Base-by-base conservation (phyloP, 2,113 vertebrate genomes). In the Gymnarchus niloticus region DNA sequence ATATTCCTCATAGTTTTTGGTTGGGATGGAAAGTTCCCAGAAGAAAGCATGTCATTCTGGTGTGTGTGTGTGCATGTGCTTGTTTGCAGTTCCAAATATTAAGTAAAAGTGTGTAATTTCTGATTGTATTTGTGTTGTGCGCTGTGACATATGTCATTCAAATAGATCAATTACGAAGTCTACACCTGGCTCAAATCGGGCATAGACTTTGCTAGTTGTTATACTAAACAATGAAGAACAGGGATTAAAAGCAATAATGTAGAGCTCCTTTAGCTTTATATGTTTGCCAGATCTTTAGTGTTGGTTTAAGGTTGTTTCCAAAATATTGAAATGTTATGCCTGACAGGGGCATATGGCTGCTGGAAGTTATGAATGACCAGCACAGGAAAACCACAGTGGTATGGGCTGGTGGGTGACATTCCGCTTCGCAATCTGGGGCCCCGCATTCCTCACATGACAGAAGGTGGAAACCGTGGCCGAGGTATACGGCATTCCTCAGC, bases 401-500 rank as follows among this genome's bases (percentile, higher is more conserved):
- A 86, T 92, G 91, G 89, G 86, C 89, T 92, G 89, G 93, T 93
- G 94, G 93, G 93, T 94, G 93, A 84, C 94, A 94, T 97, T 97
- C 95, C 89, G 81, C 61, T 92, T 94, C 88, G 93, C 92, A 92
- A 94, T 93, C 93, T 21, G 92, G 86, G 90, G 91, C 52, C 80
- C 83, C 89, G 90, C 95, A 96, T 98, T 96, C 96, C 93, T 96
- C 91, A 92, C 93, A 95, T 97, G 95, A 93, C 93, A 93, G 91
- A 93, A 88, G 88, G 28, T 96, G 93, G 95, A 96, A 97, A 97
- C 93, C n/a, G n/a, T 92, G 86, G 92, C 95, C 93, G 92, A 91
- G 92, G 88, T 90, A 92, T 89, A 92, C 94, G 91, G 91, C 95
- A 95, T 97, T 96, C 94, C 94, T 96, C 95, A 97, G 95, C 95